Base-by-base conservation (phyloP, 2,888 invertebrate species). In the Drosophila greeni region DNA sequence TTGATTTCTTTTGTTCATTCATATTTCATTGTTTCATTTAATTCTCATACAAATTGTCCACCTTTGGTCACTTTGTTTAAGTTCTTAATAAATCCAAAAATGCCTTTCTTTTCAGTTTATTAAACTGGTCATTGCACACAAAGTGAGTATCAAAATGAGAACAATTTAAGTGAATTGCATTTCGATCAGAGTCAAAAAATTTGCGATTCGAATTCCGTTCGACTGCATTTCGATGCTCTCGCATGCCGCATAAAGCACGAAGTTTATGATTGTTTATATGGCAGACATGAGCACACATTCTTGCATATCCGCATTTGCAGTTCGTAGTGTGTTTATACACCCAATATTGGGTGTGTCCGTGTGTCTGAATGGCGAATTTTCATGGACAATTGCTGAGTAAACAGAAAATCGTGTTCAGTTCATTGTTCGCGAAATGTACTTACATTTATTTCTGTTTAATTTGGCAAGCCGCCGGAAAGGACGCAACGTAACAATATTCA, bases 221-320 rank as follows among this genome's bases (percentile, higher is more conserved):
- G 54, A 60, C 34, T 67, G 67, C 68, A 60, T 67, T 49, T 58
- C 51, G 39, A 51, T 64, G 57, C 57, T 37, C 40, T 36, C 31
- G 36, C 34, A 40, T 34, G 36, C 67, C 49, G 42, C 29, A 43
- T 67, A 67, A 67, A 67, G 43, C 61, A 37, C 53, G 49, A 61
- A 67, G 54, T 67, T 67, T 67, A 67, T 67, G 43, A 60, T 45
- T 59, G 66, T 66, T 66, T 66, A 66, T 66, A 47, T 47, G 39
- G 29, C 51, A 20, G 49, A 52, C 53, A 64, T 45, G 53, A 43
- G 36, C 29, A 47, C 37, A 45, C 36, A 43, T 39, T 16, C 43
- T 26, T 39, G 33, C 29, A 36, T 20, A 37, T 60, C 52, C 43
- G 52, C 11, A 31, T 39, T 20, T 40, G 52, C 52, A 61, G 20